phyloP scores from a whole-genome alignment of 2,113 vertebrate genomes.

The Apteryx owenii region DNA sequence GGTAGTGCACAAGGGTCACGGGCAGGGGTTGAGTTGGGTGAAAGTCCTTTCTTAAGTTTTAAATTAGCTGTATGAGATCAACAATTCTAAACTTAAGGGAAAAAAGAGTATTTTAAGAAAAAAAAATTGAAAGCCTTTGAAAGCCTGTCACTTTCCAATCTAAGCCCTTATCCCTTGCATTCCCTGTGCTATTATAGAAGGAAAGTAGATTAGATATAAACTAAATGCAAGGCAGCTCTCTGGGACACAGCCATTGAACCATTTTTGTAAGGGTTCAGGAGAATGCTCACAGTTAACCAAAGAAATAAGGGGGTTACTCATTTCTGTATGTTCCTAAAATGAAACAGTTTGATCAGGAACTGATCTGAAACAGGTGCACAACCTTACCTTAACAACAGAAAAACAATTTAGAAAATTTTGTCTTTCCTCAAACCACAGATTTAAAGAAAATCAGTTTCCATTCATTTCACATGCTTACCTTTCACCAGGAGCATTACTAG shows the following conservation, averaged over 20 bases:
- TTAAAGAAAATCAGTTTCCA: background rate
- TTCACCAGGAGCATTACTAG: constrained; percentile 12
- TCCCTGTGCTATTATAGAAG: background rate
- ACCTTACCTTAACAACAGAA: background rate
- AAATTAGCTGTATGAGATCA: background rate
- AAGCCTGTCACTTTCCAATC: background rate
- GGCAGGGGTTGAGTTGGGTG: background rate
- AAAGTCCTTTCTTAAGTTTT: background rate
- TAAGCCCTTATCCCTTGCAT: background rate
- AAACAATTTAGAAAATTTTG: background rate
- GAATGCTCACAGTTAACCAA: background rate
- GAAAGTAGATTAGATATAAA: background rate
- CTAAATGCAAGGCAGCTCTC: background rate
- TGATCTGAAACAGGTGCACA: background rate
- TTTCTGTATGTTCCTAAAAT: background rate
- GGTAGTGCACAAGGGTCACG: background rate
- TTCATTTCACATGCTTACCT: background rate
- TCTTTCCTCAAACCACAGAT: background rate
- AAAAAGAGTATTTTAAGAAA: background rate
- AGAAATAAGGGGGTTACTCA: background rate
- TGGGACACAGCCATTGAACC: background rate
- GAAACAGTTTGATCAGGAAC: background rate
- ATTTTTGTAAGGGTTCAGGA: background rate
- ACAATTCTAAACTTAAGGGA: background rate
- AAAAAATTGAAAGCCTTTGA: background rate